Conservation (phyloP, 2,888 invertebrate genomes). For the Caenorhabditis panamensis region DNA sequence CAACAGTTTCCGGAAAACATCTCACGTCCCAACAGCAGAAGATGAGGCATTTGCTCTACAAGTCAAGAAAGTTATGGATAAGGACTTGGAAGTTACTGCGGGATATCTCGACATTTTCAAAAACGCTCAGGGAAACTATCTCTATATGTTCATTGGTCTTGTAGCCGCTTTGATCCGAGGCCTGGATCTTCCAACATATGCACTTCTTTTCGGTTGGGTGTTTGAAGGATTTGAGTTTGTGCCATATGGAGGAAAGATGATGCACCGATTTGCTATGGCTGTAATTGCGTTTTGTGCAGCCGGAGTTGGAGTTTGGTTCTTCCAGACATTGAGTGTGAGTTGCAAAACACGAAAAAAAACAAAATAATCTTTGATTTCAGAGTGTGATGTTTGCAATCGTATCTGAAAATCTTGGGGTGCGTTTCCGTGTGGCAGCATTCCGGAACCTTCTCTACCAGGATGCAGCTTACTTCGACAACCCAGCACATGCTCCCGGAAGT, state of each 20-base stretch:
- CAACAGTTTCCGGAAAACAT: constrained; percentile 27
- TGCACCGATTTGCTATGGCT: constrained; percentile 59
- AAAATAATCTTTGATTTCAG: constrained; percentile 35
- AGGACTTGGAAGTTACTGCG: constrained; percentile 54
- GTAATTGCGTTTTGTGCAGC: constrained; percentile 56
- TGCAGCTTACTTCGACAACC: constrained; percentile 82
- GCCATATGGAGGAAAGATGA: constrained; percentile 36
- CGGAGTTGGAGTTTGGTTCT: constrained; percentile 65
- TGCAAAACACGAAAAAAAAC: background rate
- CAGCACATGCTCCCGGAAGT: constrained; percentile 81
- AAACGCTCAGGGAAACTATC: constrained; percentile 61
- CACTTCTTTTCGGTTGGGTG: constrained; percentile 79
- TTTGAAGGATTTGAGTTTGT: constrained; percentile 57
- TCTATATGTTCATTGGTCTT: constrained; percentile 59
- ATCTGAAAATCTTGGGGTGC: constrained; percentile 73
- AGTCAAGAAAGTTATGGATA: constrained; percentile 53
- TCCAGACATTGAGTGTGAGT: constrained; percentile 63
- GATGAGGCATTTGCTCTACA: constrained; percentile 57
- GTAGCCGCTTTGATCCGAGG: constrained; percentile 81
- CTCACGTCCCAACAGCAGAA: constrained; percentile 38
- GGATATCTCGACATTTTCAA: constrained; percentile 62
- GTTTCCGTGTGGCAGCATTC: constrained; percentile 68
- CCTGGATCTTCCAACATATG: constrained; percentile 82
- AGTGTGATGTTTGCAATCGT: constrained; percentile 61
- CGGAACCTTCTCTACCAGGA: constrained; percentile 81